Evolutionary conservation across 2,797 vertebrate genomes (phyloP).

Genomic region (Helarctos malayanus): DNA sequence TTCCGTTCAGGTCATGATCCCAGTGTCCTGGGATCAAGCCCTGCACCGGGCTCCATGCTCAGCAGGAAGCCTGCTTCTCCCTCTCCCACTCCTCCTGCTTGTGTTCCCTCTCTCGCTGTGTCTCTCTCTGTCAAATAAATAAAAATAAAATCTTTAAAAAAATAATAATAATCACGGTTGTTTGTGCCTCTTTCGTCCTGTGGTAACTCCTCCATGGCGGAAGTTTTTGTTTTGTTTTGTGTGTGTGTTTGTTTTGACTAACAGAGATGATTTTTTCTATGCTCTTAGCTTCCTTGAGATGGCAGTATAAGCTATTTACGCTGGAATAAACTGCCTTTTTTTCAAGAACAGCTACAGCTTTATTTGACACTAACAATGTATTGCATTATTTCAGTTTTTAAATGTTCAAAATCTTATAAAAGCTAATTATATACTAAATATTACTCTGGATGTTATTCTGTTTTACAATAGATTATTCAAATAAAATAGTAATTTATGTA

Average conservation of each 20-base stretch:
- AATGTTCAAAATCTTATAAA: constrained; percentile 35
- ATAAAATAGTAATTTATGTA: not conserved
- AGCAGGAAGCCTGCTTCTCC: too few species aligned
- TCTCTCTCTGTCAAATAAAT: too few species aligned
- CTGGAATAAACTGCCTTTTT: constrained; percentile 12
- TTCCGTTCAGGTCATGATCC: too few species aligned
- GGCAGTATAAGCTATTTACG: constrained; percentile 71
- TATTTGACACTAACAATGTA: not conserved
- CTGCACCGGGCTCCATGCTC: too few species aligned
- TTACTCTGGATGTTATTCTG: not conserved
- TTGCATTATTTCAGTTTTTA: constrained; percentile 5
- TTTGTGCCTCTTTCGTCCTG: not conserved
- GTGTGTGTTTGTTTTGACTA: constrained; percentile 48
- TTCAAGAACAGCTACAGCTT: not conserved
- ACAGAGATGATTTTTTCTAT: not conserved
- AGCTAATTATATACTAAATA: not conserved
- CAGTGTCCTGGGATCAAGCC: too few species aligned
- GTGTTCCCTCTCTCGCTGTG: too few species aligned
- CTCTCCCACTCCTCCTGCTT: too few species aligned
- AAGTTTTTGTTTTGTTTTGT: not conserved
- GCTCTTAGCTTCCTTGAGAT: constrained; percentile 70
- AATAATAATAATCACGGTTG: not conserved
- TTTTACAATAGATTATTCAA: not conserved
- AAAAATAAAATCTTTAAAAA: too few species aligned
- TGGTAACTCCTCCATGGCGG: not conserved